phyloP scores from a whole-genome alignment of 2,888 invertebrate genomes.

The Mythimna albipuncta region DNA sequence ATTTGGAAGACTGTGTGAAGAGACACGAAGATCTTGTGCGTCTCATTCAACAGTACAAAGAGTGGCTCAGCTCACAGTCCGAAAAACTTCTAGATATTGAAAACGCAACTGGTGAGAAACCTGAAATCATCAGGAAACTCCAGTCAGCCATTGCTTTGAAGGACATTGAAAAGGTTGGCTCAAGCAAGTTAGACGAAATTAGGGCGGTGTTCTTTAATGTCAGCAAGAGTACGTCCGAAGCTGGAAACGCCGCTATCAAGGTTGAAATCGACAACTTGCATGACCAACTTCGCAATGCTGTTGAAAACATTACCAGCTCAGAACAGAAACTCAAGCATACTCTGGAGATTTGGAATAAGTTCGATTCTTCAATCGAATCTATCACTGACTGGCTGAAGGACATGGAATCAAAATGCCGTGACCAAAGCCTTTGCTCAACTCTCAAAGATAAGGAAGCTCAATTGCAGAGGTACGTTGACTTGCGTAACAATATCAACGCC shows the following conservation, averaged over 20 bases:
- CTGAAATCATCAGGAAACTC: slow-evolving; percentile 94
- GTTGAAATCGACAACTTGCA: slow-evolving; percentile 94
- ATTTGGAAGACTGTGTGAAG: slow-evolving; percentile 96
- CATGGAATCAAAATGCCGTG: slow-evolving; percentile 96
- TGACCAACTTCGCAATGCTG: slow-evolving; percentile 92
- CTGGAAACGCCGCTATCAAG: slow-evolving; percentile 94
- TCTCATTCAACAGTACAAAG: slow-evolving; percentile 94
- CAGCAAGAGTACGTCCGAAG: slow-evolving; percentile 94
- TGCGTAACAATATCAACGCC: slow-evolving; percentile 94
- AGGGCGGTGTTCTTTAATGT: slow-evolving; percentile 92
- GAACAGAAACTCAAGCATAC: slow-evolving; percentile 94
- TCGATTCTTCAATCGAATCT: slow-evolving; percentile 95
- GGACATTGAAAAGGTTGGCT: slow-evolving; percentile 92
- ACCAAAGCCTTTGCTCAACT: slow-evolving; percentile 95
- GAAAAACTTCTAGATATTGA: slow-evolving; percentile 95
- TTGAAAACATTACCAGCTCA: slow-evolving; percentile 92
- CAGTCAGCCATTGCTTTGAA: slow-evolving; percentile 92
- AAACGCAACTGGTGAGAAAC: slow-evolving; percentile 96
- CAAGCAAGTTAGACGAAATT: slow-evolving; percentile 92
- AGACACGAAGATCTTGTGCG: slow-evolving; percentile 95
- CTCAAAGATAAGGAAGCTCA: slow-evolving; percentile 95
- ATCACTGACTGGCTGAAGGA: slow-evolving; percentile 96
- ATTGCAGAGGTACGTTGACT: slow-evolving; percentile 93
- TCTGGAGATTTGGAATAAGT: slow-evolving; percentile 96
- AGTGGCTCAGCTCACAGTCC: slow-evolving; percentile 95